Evolutionary conservation across 2,888 invertebrate species (phyloP).

Genomic region (Acleris sparsana): DNA sequence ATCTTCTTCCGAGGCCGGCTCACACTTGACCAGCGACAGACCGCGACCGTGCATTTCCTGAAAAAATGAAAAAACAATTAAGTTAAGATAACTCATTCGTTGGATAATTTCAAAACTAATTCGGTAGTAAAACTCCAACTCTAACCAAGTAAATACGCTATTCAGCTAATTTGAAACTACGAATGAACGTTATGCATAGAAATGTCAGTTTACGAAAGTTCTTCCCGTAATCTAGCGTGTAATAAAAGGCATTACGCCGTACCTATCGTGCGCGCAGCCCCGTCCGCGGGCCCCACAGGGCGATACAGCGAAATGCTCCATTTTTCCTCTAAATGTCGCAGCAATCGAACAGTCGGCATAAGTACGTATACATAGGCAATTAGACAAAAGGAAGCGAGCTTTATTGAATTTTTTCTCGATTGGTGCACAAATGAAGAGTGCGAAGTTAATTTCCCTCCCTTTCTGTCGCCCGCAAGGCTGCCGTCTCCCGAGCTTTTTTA

Average conservation of each 20-base stretch:
- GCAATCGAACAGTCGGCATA: slow-evolving; percentile 61
- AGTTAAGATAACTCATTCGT: too few relatives aligned
- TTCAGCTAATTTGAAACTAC: too few relatives aligned
- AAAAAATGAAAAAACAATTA: slow-evolving; percentile 1
- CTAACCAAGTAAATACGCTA: too few relatives aligned
- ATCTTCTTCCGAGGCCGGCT: slow-evolving; percentile 70
- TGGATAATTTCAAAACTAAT: too few relatives aligned
- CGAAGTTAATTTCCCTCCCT: slow-evolving; percentile 70
- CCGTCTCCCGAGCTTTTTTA: slow-evolving; percentile 63
- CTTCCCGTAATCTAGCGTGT: background rate
- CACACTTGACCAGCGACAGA: slow-evolving; percentile 64
- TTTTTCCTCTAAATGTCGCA: slow-evolving; percentile 58
- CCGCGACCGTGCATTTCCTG: slow-evolving; percentile 73
- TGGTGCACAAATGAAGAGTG: slow-evolving; percentile 77
- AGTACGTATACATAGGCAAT: slow-evolving; percentile 76
- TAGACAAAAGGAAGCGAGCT: slow-evolving; percentile 78
- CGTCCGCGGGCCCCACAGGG: slow-evolving; percentile 40
- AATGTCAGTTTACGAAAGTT: slow-evolving; percentile 3
- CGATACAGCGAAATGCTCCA: slow-evolving; percentile 47
- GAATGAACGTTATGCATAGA: background rate
- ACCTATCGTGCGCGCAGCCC: slow-evolving; percentile 25
- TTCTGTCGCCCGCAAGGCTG: slow-evolving; percentile 61
- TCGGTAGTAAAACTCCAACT: too few relatives aligned
- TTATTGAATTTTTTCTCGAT: slow-evolving; percentile 82
- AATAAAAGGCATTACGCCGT: slow-evolving; percentile 17